Evolutionary conservation across 2,797 vertebrate species (phyloP).

Genomic region (Argya squamiceps): DNA sequence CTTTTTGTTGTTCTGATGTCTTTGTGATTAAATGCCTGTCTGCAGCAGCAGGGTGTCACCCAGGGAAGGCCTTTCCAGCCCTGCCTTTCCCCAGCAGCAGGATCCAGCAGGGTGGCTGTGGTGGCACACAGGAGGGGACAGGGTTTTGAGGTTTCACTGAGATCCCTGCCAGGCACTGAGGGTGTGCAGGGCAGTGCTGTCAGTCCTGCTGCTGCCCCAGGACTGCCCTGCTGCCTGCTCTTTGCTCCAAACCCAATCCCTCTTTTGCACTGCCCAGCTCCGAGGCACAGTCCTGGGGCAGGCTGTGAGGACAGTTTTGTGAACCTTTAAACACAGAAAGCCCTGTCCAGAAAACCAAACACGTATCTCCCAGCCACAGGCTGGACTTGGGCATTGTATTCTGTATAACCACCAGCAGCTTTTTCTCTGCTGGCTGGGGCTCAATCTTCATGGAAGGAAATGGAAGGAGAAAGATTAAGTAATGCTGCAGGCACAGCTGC

Average conservation of each 20-base stretch:
- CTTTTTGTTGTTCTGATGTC: not conserved
- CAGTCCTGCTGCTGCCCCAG: not conserved
- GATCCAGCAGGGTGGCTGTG: not conserved
- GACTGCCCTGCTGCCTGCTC: not conserved
- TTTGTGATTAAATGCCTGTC: not conserved
- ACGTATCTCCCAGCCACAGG: not conserved
- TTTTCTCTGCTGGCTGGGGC: constrained; percentile 47
- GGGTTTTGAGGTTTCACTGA: not conserved
- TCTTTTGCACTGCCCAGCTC: not conserved
- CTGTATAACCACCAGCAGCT: constrained; percentile 40
- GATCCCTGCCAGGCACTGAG: not conserved
- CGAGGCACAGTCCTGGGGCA: not conserved
- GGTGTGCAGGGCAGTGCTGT: not conserved
- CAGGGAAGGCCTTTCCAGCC: not conserved
- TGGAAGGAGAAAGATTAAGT: constrained; percentile 58
- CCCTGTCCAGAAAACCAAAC: not conserved
- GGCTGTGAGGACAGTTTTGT: not conserved
- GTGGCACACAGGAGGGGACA: not conserved
- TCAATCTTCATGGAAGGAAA: constrained; percentile 48
- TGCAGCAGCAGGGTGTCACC: not conserved
- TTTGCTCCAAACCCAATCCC: not conserved
- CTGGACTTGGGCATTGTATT: not conserved
- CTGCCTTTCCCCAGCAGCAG: not conserved
- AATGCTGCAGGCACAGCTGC: constrained; percentile 54
- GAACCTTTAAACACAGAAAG: not conserved